phyloP scores from a whole-genome alignment of 2,113 vertebrate species.

The Petroica traversi region DNA sequence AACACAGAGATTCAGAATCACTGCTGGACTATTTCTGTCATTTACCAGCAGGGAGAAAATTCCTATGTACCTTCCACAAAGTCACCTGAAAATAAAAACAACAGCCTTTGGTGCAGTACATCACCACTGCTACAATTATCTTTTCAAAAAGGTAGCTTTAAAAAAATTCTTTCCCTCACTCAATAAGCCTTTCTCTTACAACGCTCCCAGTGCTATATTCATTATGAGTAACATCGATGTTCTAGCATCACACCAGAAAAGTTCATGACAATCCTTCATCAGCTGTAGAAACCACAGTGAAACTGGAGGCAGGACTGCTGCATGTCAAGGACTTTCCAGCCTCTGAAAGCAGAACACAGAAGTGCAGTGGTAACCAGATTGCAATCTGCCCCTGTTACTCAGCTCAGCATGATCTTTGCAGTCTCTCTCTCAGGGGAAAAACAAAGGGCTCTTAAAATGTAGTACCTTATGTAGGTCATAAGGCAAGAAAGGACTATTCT shows the following conservation, averaged over 20 bases:
- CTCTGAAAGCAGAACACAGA: constrained; percentile 51
- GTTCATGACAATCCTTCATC: constrained; percentile 47
- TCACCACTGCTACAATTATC: neutral
- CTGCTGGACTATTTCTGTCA: neutral
- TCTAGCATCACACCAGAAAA: constrained; percentile 2
- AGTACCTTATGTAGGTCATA: constrained; percentile 30
- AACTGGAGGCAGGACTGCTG: constrained; percentile 38
- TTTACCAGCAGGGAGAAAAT: neutral
- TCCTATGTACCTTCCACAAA: neutral
- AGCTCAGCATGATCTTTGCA: constrained; percentile 15
- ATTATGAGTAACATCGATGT: neutral
- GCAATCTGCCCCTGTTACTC: constrained; percentile 4
- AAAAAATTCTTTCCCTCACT: neutral
- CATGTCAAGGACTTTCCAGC: constrained; percentile 72
- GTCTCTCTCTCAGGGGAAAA: neutral
- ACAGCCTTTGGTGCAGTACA: fast-evolving
- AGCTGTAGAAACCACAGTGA: constrained; percentile 69
- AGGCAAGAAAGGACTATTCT: neutral
- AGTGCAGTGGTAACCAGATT: constrained; percentile 8
- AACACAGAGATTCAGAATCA: neutral
- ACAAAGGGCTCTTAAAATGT: neutral
- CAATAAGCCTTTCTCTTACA: neutral
- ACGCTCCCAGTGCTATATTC: neutral
- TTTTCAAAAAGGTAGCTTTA: neutral
- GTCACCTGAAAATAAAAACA: neutral